Percentiles rank a stretch among this genome's conserved stretches.
Evolutionary conservation across 2,797 vertebrate genomes (phyloP).

Genomic region (Cetoscarus ocellatus): DNA sequence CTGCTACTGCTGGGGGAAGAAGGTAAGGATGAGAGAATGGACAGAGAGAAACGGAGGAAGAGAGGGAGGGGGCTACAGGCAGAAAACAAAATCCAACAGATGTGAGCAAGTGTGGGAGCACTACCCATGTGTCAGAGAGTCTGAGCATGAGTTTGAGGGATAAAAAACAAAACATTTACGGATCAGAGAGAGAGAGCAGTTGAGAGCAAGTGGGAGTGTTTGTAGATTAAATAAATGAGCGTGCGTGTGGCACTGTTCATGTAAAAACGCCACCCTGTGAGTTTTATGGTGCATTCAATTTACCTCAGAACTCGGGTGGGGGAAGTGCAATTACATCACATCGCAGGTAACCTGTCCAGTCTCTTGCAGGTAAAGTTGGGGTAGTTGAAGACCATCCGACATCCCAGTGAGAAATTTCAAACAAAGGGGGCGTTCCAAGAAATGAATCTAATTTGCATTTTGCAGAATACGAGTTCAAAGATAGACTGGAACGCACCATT

Average conservation of each 20-base stretch:
- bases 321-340: no score
- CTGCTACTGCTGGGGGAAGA: slow-evolving; percentile 27
- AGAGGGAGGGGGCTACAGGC: slow-evolving; percentile 33
- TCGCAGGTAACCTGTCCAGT: no score
- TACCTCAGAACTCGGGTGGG: no score
- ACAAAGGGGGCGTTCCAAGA: no score
- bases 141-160: slow-evolving; percentile 34
- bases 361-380: no score
- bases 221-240: slow-evolving; percentile 45
- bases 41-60: not conserved
- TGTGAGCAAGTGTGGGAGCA: slow-evolving; percentile 65
- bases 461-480: no score
- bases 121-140: slow-evolving; percentile 25
- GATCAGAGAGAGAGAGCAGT: slow-evolving; percentile 43
- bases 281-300: no score
- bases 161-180: slow-evolving; percentile 12
- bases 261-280: slow-evolving; percentile 30
- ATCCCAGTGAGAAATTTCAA: no score
- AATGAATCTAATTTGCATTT: no score
- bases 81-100: slow-evolving; percentile 74
- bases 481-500: not conserved
- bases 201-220: slow-evolving; percentile 48
- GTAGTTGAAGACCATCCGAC: no score
- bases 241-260: slow-evolving; percentile 35
- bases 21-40: slow-evolving; percentile 7